Evolutionary conservation across 2,888 invertebrate species (phyloP).

Genomic region (Siphonodentalium dalli): DNA sequence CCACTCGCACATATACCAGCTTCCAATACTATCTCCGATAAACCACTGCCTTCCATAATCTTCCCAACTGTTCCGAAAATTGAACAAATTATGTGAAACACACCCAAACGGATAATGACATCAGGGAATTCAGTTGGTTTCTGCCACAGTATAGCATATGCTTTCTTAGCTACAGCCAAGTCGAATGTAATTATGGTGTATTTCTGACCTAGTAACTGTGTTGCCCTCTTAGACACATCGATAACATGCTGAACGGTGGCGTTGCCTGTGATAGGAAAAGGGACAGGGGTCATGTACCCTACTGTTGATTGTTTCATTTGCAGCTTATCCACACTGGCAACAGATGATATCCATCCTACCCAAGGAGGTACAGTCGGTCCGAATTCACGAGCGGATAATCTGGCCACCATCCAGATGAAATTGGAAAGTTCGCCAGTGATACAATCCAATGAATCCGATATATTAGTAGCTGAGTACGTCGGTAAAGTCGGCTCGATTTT

Average conservation of each 20-base stretch:
- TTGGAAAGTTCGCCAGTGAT: neutral
- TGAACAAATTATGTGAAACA: constrained; percentile 13
- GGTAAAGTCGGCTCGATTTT: constrained; percentile 9
- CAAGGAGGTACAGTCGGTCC: constrained; percentile 5
- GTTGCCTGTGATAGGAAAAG: constrained; percentile 20
- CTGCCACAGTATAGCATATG: constrained; percentile 19
- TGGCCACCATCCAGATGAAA: neutral
- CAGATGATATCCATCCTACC: constrained; percentile 11
- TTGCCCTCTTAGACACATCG: constrained; percentile 11
- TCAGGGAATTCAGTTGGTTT: constrained; percentile 8
- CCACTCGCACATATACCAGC: constrained; percentile 16
- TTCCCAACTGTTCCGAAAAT: constrained; percentile 16
- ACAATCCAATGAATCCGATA: no score
- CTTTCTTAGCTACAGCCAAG: constrained; percentile 23
- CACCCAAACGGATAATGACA: constrained; percentile 1
- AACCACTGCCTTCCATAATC: constrained; percentile 13
- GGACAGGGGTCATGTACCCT: constrained; percentile 25
- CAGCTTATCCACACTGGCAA: no score
- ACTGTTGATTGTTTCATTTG: constrained; percentile 7
- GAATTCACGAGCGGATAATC: neutral
- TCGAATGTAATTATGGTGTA: constrained; percentile 25
- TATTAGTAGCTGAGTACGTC: neutral
- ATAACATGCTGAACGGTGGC: constrained; percentile 21
- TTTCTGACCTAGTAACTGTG: constrained; percentile 16
- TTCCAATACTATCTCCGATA: constrained; percentile 12